These are phyloP conservation scores for Sialia sialis DNA, from an alignment of 2,113 vertebrate genomes.

Conservation along the genomic window DNA sequence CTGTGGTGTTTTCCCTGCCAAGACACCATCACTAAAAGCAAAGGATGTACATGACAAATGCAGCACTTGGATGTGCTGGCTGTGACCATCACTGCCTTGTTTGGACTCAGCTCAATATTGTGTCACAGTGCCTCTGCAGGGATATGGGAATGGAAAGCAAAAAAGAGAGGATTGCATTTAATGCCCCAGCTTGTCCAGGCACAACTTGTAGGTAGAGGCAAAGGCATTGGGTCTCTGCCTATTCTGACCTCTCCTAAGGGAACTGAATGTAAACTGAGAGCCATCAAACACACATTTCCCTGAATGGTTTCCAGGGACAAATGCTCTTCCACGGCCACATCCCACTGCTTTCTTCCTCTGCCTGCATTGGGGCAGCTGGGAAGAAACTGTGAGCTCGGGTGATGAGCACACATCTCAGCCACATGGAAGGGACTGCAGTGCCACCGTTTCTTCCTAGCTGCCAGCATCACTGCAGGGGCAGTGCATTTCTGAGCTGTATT, in stretches of 20 bases:
- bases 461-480: neutral
- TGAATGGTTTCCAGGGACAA: neutral
- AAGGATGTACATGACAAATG: neutral
- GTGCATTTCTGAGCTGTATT: neutral
- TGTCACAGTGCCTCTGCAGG: neutral
- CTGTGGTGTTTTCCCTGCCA: neutral
- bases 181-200: neutral
- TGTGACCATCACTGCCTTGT: neutral
- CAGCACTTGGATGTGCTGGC: neutral
- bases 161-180: neutral
- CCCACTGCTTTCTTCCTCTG: neutral
- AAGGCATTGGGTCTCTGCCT: neutral
- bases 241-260: neutral
- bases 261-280: neutral
- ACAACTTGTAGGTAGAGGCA: neutral
- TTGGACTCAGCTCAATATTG: fast-evolving
- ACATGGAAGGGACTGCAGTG: fast-evolving
- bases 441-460: neutral
- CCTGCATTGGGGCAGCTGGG: neutral
- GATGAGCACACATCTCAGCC: neutral
- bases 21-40: neutral
- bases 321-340: neutral
- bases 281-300: neutral
- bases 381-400: neutral
- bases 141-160: neutral